Conservation (phyloP, 1,140 invertebrate genomes). For the Heterodera carotae region DNA sequence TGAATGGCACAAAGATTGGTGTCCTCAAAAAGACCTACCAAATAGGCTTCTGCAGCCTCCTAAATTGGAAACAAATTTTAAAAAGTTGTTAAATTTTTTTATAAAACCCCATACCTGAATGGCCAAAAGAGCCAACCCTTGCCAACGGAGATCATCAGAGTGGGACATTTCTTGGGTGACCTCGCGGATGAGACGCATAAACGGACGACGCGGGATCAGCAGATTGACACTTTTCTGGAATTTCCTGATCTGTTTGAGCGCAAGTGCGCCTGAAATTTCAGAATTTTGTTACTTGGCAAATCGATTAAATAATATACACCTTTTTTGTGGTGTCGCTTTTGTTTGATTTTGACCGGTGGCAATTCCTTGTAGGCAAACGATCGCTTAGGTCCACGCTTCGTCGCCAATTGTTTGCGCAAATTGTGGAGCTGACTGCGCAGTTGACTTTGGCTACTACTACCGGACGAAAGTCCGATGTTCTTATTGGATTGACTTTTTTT, state of each 20-base stretch:
- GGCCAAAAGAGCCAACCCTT: slow-evolving; percentile 77
- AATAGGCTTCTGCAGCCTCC: slow-evolving; percentile 65
- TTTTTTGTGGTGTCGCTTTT: slow-evolving; percentile 26
- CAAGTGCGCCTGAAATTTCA: slow-evolving; percentile 50
- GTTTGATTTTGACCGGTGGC: slow-evolving; percentile 16
- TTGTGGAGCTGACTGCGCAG: neutral
- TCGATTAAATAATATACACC: neutral
- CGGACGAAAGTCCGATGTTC: neutral
- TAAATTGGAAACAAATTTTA: slow-evolving; percentile 74
- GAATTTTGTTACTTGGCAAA: no score
- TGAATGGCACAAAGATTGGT: slow-evolving; percentile 66
- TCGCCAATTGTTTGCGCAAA: slow-evolving; percentile 5
- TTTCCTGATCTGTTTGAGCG: slow-evolving; percentile 70
- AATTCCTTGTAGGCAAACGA: slow-evolving; percentile 15
- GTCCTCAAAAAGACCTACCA: slow-evolving; percentile 66
- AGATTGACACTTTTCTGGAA: slow-evolving; percentile 76
- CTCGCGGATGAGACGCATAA: slow-evolving; percentile 71
- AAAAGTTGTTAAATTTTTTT: slow-evolving; percentile 69
- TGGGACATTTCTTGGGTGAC: slow-evolving; percentile 76
- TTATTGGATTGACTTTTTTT: neutral
- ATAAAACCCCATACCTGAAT: slow-evolving; percentile 70
- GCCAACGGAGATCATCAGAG: slow-evolving; percentile 77
- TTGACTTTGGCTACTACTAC: neutral
- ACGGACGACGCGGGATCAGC: slow-evolving; percentile 70
- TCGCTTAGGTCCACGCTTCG: neutral